Evolutionary conservation across 2,888 invertebrate genomes (phyloP).

Genomic region (Philereme transversata): DNA sequence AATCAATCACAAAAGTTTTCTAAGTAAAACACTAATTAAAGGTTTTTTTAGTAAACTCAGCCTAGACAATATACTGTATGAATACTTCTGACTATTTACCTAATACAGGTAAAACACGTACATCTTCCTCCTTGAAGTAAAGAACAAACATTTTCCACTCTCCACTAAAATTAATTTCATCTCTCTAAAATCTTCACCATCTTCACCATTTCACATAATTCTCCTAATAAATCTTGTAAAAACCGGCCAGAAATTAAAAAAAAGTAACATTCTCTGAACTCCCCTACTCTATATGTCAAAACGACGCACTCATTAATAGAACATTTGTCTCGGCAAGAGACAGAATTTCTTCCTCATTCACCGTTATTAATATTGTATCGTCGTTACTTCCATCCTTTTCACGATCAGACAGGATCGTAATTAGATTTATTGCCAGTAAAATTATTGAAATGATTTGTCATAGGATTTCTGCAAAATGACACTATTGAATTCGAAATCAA

Average conservation of each 20-base stretch:
- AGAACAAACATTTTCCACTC: no score
- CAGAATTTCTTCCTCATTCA: slow-evolving; percentile 70
- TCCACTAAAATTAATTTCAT: no score
- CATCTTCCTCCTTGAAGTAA: no score
- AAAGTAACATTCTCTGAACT: slow-evolving; percentile 5
- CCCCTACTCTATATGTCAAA: slow-evolving; percentile 43
- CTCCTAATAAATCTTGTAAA: no score
- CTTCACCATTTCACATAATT: no score
- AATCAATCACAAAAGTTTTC: no score
- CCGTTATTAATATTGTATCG: slow-evolving; percentile 74
- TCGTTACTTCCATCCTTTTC: slow-evolving; percentile 61
- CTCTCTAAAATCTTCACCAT: no score
- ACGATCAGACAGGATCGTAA: slow-evolving; percentile 60
- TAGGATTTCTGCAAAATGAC: slow-evolving; percentile 14
- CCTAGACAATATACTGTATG: no score
- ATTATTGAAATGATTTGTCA: slow-evolving; percentile 45
- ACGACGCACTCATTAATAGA: slow-evolving; percentile 75
- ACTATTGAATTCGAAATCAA: slow-evolving; percentile 13
- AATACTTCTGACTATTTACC: no score
- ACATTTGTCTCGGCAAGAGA: slow-evolving; percentile 76
- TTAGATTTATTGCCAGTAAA: slow-evolving; percentile 55
- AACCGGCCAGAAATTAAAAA: neutral
- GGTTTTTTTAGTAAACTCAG: no score
- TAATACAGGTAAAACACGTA: no score
- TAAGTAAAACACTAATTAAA: no score